Evolutionary conservation across 2,797 vertebrate species (phyloP).

Genomic region (Sebastolobus alascanus): DNA sequence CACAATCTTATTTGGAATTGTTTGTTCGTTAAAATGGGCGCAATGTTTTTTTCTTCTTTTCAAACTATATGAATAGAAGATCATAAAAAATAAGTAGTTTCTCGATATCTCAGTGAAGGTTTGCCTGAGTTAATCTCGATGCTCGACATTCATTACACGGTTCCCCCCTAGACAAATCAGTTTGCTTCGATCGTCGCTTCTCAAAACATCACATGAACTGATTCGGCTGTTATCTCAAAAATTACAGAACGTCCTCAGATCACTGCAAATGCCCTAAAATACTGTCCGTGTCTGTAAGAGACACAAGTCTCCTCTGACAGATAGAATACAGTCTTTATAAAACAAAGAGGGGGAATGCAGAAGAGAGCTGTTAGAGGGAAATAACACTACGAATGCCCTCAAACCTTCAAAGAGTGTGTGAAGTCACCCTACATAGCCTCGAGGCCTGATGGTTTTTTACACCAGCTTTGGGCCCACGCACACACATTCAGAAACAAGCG

Average conservation of each 20-base stretch:
- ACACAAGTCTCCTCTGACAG: slow-evolving; percentile 35
- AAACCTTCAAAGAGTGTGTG: slow-evolving; percentile 29
- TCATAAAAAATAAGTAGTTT: slow-evolving; percentile 52
- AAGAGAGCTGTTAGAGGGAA: slow-evolving; percentile 38
- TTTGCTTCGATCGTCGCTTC: slow-evolving; percentile 21
- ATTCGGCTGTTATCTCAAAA: slow-evolving; percentile 21
- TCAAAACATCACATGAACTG: slow-evolving; percentile 40
- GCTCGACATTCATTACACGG: slow-evolving; percentile 60
- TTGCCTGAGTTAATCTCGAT: slow-evolving; percentile 80
- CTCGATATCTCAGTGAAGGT: slow-evolving; percentile 59
- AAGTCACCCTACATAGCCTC: slow-evolving; percentile 22
- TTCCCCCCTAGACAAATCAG: slow-evolving; percentile 26
- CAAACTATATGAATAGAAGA: slow-evolving; percentile 48
- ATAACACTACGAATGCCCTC: slow-evolving; percentile 23
- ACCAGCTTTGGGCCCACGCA: slow-evolving; percentile 24
- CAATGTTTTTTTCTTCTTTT: slow-evolving; percentile 3
- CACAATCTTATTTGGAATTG: slow-evolving; percentile 69
- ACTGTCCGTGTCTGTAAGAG: slow-evolving; percentile 60
- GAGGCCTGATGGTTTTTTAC: slow-evolving; percentile 1
- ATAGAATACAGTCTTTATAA: slow-evolving; percentile 34
- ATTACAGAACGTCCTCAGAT: slow-evolving; percentile 48
- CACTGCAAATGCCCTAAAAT: slow-evolving; percentile 76
- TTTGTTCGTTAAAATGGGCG: slow-evolving; percentile 72
- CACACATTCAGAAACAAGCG: slow-evolving; percentile 17
- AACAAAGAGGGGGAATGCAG: slow-evolving; percentile 47